Evolutionary conservation across 2,113 vertebrate species (phyloP).

Genomic region (Scomber colias): DNA sequence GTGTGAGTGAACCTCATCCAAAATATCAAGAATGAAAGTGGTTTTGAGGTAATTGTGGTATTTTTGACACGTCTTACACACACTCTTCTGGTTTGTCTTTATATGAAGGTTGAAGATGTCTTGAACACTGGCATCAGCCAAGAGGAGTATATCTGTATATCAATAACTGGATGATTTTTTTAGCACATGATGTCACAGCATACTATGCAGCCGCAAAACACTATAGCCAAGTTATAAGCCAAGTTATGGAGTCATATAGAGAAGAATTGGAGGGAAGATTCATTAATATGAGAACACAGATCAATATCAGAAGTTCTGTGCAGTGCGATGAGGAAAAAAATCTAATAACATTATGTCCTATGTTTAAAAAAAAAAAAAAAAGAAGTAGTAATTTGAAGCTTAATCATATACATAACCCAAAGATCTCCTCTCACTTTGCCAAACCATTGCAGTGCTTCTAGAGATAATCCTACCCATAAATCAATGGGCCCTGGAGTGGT

Average conservation of each 20-base stretch:
- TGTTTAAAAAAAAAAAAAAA: slow-evolving; percentile 24
- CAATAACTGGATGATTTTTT: background rate
- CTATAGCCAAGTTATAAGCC: background rate
- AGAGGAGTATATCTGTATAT: background rate
- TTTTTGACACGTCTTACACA: background rate
- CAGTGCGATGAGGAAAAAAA: slow-evolving; percentile 22
- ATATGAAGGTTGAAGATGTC: background rate
- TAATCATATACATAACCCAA: slow-evolving; percentile 73
- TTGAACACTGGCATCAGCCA: background rate
- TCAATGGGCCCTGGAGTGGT: slow-evolving; percentile 61
- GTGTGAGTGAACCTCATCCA: slow-evolving; percentile 13
- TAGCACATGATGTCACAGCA: background rate
- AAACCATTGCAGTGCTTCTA: slow-evolving; percentile 65
- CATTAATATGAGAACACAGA: slow-evolving; percentile 34
- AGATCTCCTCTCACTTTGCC: slow-evolving; percentile 63
- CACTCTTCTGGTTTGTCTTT: background rate
- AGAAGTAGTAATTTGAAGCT: slow-evolving; percentile 43
- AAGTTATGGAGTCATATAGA: background rate
- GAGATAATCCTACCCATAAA: slow-evolving; percentile 74
- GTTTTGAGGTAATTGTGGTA: slow-evolving; percentile 6
- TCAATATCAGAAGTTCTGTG: slow-evolving; percentile 53
- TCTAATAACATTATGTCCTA: slow-evolving; percentile 55
- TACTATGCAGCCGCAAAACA: slow-evolving; percentile 7
- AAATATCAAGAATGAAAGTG: slow-evolving; percentile 8
- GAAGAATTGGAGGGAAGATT: slow-evolving; percentile 4